Evolutionary conservation across 2,797 vertebrate genomes (phyloP).

Genomic region (Anguilla anguilla): DNA sequence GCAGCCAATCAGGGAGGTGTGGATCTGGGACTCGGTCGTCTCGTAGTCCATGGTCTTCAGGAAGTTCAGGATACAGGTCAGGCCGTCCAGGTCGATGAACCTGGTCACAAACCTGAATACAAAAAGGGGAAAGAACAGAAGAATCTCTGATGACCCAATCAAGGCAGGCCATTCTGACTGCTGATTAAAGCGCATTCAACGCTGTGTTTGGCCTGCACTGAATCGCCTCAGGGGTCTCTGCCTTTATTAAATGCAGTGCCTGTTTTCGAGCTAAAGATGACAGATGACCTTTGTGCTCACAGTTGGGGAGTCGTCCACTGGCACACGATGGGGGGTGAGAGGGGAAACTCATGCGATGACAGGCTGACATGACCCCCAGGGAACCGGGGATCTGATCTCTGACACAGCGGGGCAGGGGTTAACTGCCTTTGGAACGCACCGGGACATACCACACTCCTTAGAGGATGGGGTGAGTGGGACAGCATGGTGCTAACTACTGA

Average conservation of each 20-base stretch:
- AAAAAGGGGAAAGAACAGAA: neutral
- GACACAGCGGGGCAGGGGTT: neutral
- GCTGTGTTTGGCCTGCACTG: neutral
- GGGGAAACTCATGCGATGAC: neutral
- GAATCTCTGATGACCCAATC: neutral
- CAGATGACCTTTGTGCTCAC: neutral
- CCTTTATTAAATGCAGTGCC: neutral
- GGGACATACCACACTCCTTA: neutral
- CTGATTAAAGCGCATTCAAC: no score
- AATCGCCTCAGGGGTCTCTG: neutral
- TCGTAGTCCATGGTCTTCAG: conserved; percentile 98
- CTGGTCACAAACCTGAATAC: conserved; percentile 91
- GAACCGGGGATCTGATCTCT: neutral
- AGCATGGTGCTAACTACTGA: neutral
- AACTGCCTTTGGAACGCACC: neutral
- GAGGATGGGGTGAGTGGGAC: neutral
- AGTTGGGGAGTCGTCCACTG: neutral
- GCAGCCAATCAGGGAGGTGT: conserved; percentile 98
- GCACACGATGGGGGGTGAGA: neutral
- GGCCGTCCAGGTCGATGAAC: conserved; percentile 95
- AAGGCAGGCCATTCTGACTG: no score
- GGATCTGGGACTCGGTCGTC: conserved; percentile 96
- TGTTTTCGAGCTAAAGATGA: neutral
- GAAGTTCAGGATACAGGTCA: conserved; percentile 96
- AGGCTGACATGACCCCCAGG: neutral